Evolutionary conservation across 2,888 invertebrate species (phyloP), one percentile per base, ranked within the genome.

Genomic region (Trichogramma evanescens): DNA sequence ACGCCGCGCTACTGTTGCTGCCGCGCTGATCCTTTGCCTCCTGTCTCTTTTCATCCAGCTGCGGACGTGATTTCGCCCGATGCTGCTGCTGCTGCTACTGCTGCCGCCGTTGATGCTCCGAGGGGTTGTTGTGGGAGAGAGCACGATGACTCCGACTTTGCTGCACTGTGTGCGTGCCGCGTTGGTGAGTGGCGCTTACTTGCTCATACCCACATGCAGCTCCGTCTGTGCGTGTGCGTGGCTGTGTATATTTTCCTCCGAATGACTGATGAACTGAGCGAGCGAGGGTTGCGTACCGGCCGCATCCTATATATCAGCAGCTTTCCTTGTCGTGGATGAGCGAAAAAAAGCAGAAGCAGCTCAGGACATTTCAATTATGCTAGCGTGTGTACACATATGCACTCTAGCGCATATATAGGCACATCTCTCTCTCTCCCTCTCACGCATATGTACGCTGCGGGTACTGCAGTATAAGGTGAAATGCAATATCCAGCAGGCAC

Each of bases 231-330:
- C 26, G 26, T 26, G 26, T 26, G 26, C 2, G 26, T 26, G 26
- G 26, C 2, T 26, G 26, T 26, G 26, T 65, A 66, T 60, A 68
- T 69, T 70, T 67, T 71, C 70, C 68, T 66, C 26, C 66, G 74
- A 74, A 77, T 77, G 77, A 77, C 76, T 77, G 77, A 77, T 77
- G 77, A 77, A 77, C 74, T 74, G 73, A 26, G 26, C 26, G 72
- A 74, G 70, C 73, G 71, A 69, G 63, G 68, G 70, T 71, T 68
- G 69, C 70, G 69, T 70, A 68, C 62, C 56, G 51, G 56, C 45
- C 58, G 40, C 56, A 45, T 41, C 48, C 65, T 68, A 71, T 75
- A 69, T 72, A 71, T 71, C 72, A 69, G 69, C 70, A 70, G 66
- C 62, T 59, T 56, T 56, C 56, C 62, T 59, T 61, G 57, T 56